phyloP scores from a whole-genome alignment of 2,888 invertebrate genomes.

The Chalcis sispes region DNA sequence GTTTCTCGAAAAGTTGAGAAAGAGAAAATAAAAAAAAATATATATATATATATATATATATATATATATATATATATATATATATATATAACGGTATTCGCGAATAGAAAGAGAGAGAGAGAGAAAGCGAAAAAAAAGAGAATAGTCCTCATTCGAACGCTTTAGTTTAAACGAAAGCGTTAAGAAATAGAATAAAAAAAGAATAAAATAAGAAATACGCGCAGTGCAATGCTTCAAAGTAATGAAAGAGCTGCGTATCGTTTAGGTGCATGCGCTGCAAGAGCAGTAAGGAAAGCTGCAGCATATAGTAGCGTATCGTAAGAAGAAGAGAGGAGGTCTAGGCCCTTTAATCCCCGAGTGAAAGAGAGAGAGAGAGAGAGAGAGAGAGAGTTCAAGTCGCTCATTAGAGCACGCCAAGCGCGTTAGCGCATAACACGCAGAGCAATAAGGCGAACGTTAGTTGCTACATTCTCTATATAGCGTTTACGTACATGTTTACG shows the following conservation, averaged over 20 bases:
- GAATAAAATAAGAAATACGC: not conserved
- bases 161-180: no score
- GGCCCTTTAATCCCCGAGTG: slow-evolving; percentile 13
- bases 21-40: no score
- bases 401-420: slow-evolving; percentile 44
- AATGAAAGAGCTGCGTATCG: not conserved
- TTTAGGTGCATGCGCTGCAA: not conserved
- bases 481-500: no score
- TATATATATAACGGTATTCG: no score
- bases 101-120: no score
- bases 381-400: slow-evolving; percentile 23
- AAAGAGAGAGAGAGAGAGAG: not conserved
- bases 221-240: not conserved
- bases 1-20: no score
- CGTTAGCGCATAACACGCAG: slow-evolving; percentile 51
- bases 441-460: slow-evolving; percentile 39
- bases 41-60: no score
- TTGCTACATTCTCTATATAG: slow-evolving; percentile 5
- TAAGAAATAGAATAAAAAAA: no score
- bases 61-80: no score
- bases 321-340: not conserved
- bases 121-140: no score
- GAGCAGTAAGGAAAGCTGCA: not conserved
- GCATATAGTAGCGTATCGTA: not conserved
- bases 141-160: no score